Conservation (phyloP, 2,797 vertebrate species). For the Cynopterus sphinx region DNA sequence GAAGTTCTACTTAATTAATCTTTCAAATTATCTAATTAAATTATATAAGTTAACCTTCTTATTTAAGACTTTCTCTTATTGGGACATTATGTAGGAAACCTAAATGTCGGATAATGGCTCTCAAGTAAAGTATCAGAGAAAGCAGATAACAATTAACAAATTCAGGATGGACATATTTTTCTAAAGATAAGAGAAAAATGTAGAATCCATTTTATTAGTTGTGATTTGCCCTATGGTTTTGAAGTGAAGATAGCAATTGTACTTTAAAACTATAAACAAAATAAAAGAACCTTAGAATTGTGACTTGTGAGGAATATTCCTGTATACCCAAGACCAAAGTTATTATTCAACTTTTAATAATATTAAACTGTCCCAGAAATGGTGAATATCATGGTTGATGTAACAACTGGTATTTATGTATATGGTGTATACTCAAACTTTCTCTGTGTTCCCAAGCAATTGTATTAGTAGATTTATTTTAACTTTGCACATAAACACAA, state of each 20-base stretch:
- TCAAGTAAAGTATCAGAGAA: background rate
- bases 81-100: background rate
- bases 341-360: background rate
- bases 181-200: background rate
- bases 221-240: background rate
- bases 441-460: background rate
- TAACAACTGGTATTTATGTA: background rate
- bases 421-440: background rate
- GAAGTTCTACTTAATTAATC: background rate
- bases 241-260: background rate
- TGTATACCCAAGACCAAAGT: background rate
- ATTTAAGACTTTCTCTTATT: background rate
- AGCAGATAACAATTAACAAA: background rate
- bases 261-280: background rate
- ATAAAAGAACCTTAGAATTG: background rate
- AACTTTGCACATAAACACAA: background rate
- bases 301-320: background rate
- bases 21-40: background rate
- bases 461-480: conserved; percentile 14
- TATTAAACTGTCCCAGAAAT: background rate
- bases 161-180: background rate
- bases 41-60: background rate
- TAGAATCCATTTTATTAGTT: background rate
- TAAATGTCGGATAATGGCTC: background rate
- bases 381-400: background rate